Evolutionary conservation across 2,797 vertebrate genomes (phyloP), one percentile per base, ranked within the genome.

Genomic region (Poecilia velifera): DNA sequence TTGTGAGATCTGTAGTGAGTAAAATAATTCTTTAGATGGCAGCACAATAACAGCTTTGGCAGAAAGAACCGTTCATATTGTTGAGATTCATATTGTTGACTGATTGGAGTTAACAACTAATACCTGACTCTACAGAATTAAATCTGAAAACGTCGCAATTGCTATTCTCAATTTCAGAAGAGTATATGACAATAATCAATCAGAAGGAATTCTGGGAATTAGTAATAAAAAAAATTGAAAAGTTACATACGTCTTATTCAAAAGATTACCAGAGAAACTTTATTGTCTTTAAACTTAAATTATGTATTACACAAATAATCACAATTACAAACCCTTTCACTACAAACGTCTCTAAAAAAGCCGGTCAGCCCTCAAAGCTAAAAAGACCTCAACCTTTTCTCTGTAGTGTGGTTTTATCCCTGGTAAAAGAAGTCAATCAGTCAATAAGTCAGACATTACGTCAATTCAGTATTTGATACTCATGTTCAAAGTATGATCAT

Each of bases 21-120:
- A 76, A 53, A 59, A 16, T 0, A 1, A 49, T 73, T 76, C 81
- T 76, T 62, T 73, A 83, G 84, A 78, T 86, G 84, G 84, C 81
- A 83, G 73, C 43, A 18, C 13, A 62, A 18, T 47, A 53, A 76
- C 59, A 80, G 55, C 7, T 82, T 74, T 76, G 36, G 53, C 46
- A 39, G 71, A 57, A 62, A 25, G 46, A 70, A 25, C 13, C 41
- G 18, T 31, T 22, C 6, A 2, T 12, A 20, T 18, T 13, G 49
- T 28, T 10, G 13, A 9, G 49, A 73, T 25, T 28, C 4, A 55
- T 9, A 64, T 16, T 62, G 6, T 14, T 31, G 6, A 64, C 13
- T 34, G 51, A 53, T 10, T 25, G 51, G 8, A 53, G 0, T 25
- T 3, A 53, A 51, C 49, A 22, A 53, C 51, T 25, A 25, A 25